These are phyloP conservation scores for Mylabris sibirica DNA, from an alignment of 2,888 invertebrate species.

Conservation along the genomic window DNA sequence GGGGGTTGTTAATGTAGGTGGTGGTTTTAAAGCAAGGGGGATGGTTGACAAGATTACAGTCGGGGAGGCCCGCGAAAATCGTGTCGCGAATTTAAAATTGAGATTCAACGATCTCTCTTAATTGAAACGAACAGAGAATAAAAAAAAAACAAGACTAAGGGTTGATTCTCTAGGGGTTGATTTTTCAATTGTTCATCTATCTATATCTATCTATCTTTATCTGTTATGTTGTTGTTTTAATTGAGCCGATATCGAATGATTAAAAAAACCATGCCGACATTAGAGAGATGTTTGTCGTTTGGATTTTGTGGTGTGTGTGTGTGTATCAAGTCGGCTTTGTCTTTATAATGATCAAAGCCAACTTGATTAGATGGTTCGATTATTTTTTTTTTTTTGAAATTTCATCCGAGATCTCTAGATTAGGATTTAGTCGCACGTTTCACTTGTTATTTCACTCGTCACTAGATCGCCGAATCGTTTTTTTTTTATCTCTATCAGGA, in stretches of 20 bases:
- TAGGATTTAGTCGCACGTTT: neutral
- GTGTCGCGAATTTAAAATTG: constrained; percentile 34
- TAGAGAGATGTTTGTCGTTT: neutral
- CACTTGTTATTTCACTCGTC: constrained; percentile 9
- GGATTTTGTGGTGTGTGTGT: neutral
- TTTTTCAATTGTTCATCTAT: neutral
- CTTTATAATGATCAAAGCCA: constrained; percentile 1
- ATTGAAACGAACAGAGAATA: constrained; percentile 18
- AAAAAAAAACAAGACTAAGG: neutral
- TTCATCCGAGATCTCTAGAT: neutral
- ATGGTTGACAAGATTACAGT: constrained; percentile 4
- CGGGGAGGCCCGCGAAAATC: constrained; percentile 34
- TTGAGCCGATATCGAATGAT: neutral
- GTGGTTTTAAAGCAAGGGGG: neutral
- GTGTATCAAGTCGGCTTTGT: neutral
- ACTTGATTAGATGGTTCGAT: constrained; percentile 1
- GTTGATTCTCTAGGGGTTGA: neutral
- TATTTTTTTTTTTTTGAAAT: neutral
- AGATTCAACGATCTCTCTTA: constrained; percentile 30
- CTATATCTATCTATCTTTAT: neutral
- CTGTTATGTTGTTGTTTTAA: neutral
- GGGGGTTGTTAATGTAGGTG: neutral
- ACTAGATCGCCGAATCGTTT: constrained; percentile 7
- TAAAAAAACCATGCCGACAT: neutral
- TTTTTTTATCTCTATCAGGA: constrained; percentile 1